Evolutionary conservation across 1,140 invertebrate genomes (phyloP).

Genomic region (Drosophila sturtevanti): DNA sequence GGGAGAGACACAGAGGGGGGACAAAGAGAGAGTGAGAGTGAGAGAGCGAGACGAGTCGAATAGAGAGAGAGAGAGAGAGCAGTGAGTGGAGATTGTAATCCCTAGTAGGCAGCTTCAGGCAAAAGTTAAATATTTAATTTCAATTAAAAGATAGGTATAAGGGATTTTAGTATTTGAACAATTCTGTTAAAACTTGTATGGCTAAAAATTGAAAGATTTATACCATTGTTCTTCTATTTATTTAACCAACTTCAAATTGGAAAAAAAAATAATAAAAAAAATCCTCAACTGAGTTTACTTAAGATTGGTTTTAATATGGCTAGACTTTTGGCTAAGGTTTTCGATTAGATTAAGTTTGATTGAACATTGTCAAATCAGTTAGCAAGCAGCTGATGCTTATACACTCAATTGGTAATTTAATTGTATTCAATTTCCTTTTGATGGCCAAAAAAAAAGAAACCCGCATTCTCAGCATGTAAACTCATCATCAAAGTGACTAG

Average conservation of each 20-base stretch:
- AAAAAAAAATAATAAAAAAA: too few species aligned
- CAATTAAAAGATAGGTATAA: conserved; percentile 7
- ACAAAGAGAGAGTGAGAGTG: background rate
- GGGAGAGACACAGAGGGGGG: background rate
- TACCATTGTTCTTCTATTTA: background rate
- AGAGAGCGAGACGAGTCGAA: background rate
- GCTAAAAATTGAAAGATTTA: background rate
- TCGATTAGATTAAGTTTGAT: too few species aligned
- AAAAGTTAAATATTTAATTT: conserved; percentile 43
- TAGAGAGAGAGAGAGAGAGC: background rate
- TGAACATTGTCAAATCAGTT: too few species aligned
- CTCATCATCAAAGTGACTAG: conserved; percentile 40
- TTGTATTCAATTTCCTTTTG: conserved; percentile 16
- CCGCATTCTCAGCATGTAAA: conserved; percentile 38
- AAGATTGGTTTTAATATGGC: too few species aligned
- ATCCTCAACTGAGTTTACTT: too few species aligned
- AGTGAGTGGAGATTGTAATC: background rate
- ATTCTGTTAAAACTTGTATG: conserved; percentile 2
- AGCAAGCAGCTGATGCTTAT: too few species aligned
- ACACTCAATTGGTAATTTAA: background rate
- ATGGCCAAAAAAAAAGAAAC: conserved; percentile 30
- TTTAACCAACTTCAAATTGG: background rate
- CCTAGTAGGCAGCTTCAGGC: background rate
- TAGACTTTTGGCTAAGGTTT: too few species aligned
- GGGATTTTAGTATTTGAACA: background rate